Evolutionary conservation across 2,113 vertebrate genomes (phyloP), one percentile per base, ranked within the genome.

Genomic region (Engystomops pustulosus): DNA sequence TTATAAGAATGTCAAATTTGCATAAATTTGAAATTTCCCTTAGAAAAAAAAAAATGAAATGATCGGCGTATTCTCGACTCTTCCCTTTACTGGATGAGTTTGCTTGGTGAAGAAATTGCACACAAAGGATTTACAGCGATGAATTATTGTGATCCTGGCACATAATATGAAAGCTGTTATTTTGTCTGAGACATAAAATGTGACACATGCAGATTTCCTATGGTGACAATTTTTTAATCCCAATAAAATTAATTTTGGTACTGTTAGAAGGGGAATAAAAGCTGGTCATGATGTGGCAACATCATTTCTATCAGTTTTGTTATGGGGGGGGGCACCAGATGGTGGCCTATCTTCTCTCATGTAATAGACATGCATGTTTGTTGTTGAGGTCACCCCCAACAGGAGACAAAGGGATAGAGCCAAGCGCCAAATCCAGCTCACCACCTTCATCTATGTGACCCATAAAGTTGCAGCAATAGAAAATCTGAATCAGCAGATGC

Each of bases 1-100:
- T 34, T 72, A 72, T 74, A 41, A 72, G 68, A 53, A 80, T 80
- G 62, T 55, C 68, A 60, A 45, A 82, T 82, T 82, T 82, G 10
- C 80, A 82, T 82, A 45, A 55, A 60, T 82, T 45, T 74, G 60
- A 30, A 30, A 82, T 82, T 74, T 58, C 80, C n/a, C 23, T 4
- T 4, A 20, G 80, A 72, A 82, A 72, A 67, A 81, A 70, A 78
- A 25, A 68, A 69, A 81, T 69, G 14, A 71, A 72, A 72, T 32
- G 3, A 60, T 82, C 80, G 38, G 7, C n/a, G 36, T 41, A 23
- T 27, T 10, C 23, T 58, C 18, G 17, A 6, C 36, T 45, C 44
- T 82, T 60, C 34, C 32, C 36, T 60, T 71, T 58, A 60, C 25
- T 47, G 12, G 67, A 79, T 65, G 18, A 47, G 71, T 14, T 58